Evolutionary conservation across 2,113 vertebrate genomes (phyloP), one percentile per base, ranked within the genome.

Genomic region (Theristicus caerulescens): DNA sequence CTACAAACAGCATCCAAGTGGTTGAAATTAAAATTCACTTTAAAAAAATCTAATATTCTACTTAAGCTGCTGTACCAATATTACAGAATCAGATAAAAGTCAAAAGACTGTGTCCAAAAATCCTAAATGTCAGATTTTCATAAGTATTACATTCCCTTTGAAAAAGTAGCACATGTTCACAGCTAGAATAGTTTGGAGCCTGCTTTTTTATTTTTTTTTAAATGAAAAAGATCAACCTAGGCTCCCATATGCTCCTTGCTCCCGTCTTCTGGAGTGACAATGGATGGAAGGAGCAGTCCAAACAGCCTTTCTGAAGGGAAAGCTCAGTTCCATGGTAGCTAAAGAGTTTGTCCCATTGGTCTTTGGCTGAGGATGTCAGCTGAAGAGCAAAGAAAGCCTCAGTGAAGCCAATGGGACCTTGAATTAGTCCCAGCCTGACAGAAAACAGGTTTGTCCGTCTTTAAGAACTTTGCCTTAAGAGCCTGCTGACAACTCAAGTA

Each of bases 51-150:
- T 57, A 77, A 86, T 90, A 90, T 85, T 88, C n/a, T 51, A 44
- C 51, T 91, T 82, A 77, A 89, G 58, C 73, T 91, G 47, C 49
- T 80, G 27, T 67, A 80, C 54, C 55, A 77, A 80, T 90, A 81
- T 91, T 93, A 85, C 47, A 86, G 80, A 90, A 88, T 84, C 79
- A 62, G 22, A 59, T 77, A 85, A 96, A 95, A 96, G 88, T 70
- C 95, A 96, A 95, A 89, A 73, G 24, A 76, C 57, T 84, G n/a
- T 70, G 51, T 55, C 82, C 44, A 96, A 79, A 93, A 69, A 65
- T 91, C 77, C 89, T 94, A 96, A 98, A 93, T 96, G 94, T 96
- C 88, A 96, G 82, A 88, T 82, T 97, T 95, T 95, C 69, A 69
- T 96, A 92, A 94, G 59, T 62, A 78, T 88, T 96, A 62, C 80